Evolutionary conservation across 2,797 vertebrate species (phyloP).

Genomic region (Catamblyrhynchus diadema): DNA sequence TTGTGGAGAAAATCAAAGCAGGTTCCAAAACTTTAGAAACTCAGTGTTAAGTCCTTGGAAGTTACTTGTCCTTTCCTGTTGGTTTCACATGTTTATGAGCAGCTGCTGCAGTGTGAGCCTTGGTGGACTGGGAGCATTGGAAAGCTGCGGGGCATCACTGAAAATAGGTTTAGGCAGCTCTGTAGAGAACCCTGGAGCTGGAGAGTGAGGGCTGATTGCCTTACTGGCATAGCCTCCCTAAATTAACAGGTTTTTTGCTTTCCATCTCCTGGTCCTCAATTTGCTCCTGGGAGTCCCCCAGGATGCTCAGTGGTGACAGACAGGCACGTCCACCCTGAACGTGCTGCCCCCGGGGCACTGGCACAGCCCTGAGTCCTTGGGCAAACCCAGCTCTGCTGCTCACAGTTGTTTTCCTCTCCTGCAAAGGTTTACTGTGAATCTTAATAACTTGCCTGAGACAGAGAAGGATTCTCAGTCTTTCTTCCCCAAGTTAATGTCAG

Average conservation of each 20-base stretch:
- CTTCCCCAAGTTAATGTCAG: not conserved
- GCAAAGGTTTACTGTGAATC: not conserved
- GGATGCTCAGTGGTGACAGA: not conserved
- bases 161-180: constrained; percentile 38
- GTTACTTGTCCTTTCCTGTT: constrained; percentile 5
- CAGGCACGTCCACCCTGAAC: not conserved
- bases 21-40: not conserved
- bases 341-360: not conserved
- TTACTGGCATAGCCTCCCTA: not conserved
- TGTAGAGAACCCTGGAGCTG: not conserved
- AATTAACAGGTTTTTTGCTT: not conserved
- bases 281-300: not conserved
- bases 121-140: constrained; percentile 11
- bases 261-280: not conserved
- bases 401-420: not conserved
- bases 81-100: constrained; percentile 18
- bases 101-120: constrained; percentile 22
- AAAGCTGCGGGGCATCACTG: constrained; percentile 3
- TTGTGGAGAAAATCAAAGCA: not conserved
- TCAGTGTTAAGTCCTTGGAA: not conserved
- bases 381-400: constrained; percentile 3
- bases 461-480: not conserved
- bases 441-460: not conserved
- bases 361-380: not conserved
- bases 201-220: constrained; percentile 4